These are phyloP conservation scores for Anthonomus grandis DNA, from an alignment of 1,140 invertebrate genomes.

Conservation along the genomic window DNA sequence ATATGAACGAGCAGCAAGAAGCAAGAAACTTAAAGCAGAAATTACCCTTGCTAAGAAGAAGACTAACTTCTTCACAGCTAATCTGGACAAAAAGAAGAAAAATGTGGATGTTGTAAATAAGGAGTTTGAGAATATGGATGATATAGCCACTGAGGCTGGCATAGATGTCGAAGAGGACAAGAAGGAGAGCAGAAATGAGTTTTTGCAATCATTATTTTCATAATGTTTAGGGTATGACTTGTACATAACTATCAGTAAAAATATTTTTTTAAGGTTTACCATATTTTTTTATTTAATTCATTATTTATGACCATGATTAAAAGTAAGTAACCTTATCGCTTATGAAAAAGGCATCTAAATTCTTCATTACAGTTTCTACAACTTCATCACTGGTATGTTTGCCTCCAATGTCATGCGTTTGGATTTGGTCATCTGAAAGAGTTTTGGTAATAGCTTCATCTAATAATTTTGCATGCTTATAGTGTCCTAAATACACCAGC, in stretches of 20 bases:
- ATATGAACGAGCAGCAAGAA: constrained; percentile 85
- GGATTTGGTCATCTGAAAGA: constrained; percentile 72
- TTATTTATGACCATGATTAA: too few relatives aligned
- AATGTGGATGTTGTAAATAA: constrained; percentile 48
- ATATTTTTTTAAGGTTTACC: too few relatives aligned
- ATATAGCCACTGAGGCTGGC: constrained; percentile 9
- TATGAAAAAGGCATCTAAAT: too few relatives aligned
- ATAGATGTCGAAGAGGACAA: constrained; percentile 16
- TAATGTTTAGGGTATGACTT: too few relatives aligned
- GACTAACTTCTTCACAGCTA: constrained; percentile 78
- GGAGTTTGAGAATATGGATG: constrained; percentile 42
- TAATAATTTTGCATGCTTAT: constrained; percentile 74
- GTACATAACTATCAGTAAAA: too few relatives aligned
- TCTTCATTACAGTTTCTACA: constrained; percentile 32
- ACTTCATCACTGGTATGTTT: constrained; percentile 26
- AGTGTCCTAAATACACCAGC: constrained; percentile 80
- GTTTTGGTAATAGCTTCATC: constrained; percentile 73
- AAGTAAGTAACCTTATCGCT: too few relatives aligned
- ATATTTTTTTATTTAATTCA: too few relatives aligned
- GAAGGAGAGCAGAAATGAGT: constrained; percentile 49
- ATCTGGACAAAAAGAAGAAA: constrained; percentile 73
- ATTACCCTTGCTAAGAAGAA: constrained; percentile 89
- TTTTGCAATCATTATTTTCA: constrained; percentile 55
- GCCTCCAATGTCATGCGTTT: constrained; percentile 62
- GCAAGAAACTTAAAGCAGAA: constrained; percentile 82